Conservation (phyloP, 2,113 vertebrate species). For the Rostratula benghalensis region DNA sequence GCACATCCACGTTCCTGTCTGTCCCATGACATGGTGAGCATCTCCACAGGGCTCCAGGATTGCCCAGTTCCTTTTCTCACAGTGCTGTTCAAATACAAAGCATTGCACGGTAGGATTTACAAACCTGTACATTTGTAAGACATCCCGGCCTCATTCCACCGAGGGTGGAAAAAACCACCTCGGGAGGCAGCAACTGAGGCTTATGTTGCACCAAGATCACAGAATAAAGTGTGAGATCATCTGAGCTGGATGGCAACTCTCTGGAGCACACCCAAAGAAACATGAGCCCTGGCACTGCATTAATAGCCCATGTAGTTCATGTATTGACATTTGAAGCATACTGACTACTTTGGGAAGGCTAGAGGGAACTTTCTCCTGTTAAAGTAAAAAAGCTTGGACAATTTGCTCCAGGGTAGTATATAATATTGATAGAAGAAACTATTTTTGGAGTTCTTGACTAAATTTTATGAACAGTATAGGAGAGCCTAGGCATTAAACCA, state of each 20-base stretch:
- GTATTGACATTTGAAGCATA: neutral
- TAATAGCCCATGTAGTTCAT: neutral
- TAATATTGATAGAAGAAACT: neutral
- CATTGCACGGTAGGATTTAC: neutral
- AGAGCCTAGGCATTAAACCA: neutral
- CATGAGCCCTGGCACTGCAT: neutral
- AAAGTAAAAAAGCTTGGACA: neutral
- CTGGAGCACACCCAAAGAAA: neutral
- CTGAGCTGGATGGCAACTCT: neutral
- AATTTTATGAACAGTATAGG: neutral
- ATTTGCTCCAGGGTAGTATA: neutral
- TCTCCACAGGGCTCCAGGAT: neutral
- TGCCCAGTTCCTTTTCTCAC: neutral
- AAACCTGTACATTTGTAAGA: neutral
- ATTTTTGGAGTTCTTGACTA: neutral
- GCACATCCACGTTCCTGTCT: fast-evolving
- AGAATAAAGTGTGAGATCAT: neutral
- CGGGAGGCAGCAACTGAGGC: neutral
- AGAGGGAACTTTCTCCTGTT: neutral
- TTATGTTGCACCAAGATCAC: fast-evolving
- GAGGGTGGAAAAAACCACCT: neutral
- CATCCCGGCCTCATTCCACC: neutral
- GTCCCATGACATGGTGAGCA: fast-evolving
- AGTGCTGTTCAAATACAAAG: neutral
- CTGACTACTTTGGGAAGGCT: neutral